These are phyloP conservation scores for Tipula confusa DNA, from an alignment of 2,888 invertebrate genomes.

Conservation along the genomic window DNA sequence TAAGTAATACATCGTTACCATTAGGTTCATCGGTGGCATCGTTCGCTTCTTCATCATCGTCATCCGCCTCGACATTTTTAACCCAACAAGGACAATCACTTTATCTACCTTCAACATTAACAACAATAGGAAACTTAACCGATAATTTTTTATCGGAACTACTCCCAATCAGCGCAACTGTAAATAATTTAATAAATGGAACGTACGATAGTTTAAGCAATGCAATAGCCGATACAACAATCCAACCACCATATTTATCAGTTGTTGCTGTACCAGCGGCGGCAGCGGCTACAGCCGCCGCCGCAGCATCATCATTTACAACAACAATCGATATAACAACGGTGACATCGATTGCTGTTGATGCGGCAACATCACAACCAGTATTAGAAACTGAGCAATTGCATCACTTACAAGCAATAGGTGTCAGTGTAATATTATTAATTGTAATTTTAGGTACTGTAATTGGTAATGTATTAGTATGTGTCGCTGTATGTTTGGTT, in stretches of 20 bases:
- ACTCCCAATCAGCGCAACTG: background rate
- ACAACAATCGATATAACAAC: background rate
- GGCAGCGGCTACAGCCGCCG: slow-evolving; percentile 32
- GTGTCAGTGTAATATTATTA: slow-evolving; percentile 68
- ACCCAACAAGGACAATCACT: background rate
- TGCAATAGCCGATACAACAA: slow-evolving; percentile 7
- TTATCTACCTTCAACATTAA: background rate
- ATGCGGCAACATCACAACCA: slow-evolving; percentile 31
- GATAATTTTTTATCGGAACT: background rate
- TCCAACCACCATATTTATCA: slow-evolving; percentile 7
- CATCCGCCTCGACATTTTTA: background rate
- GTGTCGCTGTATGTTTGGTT: slow-evolving; percentile 92
- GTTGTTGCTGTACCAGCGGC: slow-evolving; percentile 34
- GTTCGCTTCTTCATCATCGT: background rate
- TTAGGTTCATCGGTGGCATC: background rate
- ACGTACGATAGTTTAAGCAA: background rate
- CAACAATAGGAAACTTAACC: slow-evolving; percentile 8
- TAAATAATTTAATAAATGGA: background rate
- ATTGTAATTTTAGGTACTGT: slow-evolving; percentile 75
- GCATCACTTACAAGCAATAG: slow-evolving; percentile 54
- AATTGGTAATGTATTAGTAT: slow-evolving; percentile 88
- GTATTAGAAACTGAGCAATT: slow-evolving; percentile 32
- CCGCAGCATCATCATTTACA: slow-evolving; percentile 31
- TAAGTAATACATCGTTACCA: slow-evolving; percentile 1
- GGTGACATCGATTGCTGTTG: slow-evolving; percentile 27